Base-by-base conservation (phyloP, 2,797 vertebrate genomes). In the Caiman crocodilus region DNA sequence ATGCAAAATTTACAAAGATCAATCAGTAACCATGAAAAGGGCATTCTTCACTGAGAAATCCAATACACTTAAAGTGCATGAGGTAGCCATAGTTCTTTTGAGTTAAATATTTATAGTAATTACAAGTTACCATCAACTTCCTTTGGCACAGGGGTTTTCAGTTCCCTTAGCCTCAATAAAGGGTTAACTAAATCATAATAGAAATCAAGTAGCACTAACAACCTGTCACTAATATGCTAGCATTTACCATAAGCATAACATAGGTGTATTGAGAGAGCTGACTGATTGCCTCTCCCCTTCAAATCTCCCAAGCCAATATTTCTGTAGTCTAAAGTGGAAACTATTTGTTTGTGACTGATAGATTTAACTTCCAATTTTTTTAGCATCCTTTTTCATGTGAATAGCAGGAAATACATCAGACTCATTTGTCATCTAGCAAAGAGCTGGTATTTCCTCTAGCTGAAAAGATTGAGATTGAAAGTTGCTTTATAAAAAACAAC, bases 311-410 rank as follows among this genome's bases (percentile, higher is more conserved):
- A 65, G 58, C 57, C 35, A 42, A 1, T 64, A 87, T 76, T 71
- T 88, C 57, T 71, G 58, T 82, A 85, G 67, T 82, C 21, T 50
- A 79, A 90, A 87, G 57, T 76, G 61, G 87, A 90, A 94, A 82
- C n/a, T 82, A 71, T 90, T 92, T 60, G 12, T 82, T 35, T 85
- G 77, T 35, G 73, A 55, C 26, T 69, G 32, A 65, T 71, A 55
- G 57, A 85, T 79, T 88, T 90, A 71, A 79, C 65, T 82, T 78
- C 6, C 56, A 50, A 32, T 76, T 82, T 77, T 76, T 85, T 76
- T 82, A 73, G 50, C 21, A 76, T 55, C 23, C 15, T 1, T 82
- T 88, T 76, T 87, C 69, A 61, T 12, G 35, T 21, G 23, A 28
- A 50, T 89, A 81, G 79, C 21, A 78, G 25, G 56, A 83, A 84